Evolutionary conservation across 2,113 vertebrate genomes (phyloP), one percentile per base, ranked within the genome.

Genomic region (Colinus virginianus): DNA sequence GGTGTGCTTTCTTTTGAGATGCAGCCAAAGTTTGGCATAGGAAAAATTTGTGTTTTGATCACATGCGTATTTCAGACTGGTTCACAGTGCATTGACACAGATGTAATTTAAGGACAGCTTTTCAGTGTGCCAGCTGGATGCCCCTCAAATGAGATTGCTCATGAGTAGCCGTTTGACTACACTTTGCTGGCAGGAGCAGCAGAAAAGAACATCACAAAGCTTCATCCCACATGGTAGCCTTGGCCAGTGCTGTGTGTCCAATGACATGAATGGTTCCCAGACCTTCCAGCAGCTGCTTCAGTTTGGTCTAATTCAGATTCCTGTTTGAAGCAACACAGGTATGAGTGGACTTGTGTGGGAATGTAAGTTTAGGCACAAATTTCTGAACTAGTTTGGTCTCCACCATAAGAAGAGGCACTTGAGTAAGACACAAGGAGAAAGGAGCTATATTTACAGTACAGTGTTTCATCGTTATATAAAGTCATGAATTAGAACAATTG

Each of bases 41-140:
- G 14, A n/a, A 40, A 40, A 40, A 78, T 92, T 87, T 92, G 36
- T 58, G 76, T 94, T 90, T 86, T 88, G 85, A 91, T 90, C 71
- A 51, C 76, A 9, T 79, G 23, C 16, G 5, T 83, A 17, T 90
- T 86, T 88, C 85, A 90, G 83, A 61, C 55, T 83, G 69, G 51
- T 83, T 95, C 34, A 34, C 85, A 83, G 76, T 1, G 0, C 22
- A 23, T 46, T 59, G 63, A 34, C 87, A 85, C 85, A 94, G 93
- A 91, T 79, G 78, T 87, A 67, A 46, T 78, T 77, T 79, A 36
- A 94, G 94, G 93, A 92, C 93, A 96, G n/a, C 45, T 82, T 25
- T 78, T 66, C 43, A 8, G 58, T 13, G 36, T 76, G 93, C 78
- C 81, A 53, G 0, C 32, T 45, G 87, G 28, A 26, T 86, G 72